Conservation (phyloP, 2,888 invertebrate species). For the Morinoia aosen region DNA sequence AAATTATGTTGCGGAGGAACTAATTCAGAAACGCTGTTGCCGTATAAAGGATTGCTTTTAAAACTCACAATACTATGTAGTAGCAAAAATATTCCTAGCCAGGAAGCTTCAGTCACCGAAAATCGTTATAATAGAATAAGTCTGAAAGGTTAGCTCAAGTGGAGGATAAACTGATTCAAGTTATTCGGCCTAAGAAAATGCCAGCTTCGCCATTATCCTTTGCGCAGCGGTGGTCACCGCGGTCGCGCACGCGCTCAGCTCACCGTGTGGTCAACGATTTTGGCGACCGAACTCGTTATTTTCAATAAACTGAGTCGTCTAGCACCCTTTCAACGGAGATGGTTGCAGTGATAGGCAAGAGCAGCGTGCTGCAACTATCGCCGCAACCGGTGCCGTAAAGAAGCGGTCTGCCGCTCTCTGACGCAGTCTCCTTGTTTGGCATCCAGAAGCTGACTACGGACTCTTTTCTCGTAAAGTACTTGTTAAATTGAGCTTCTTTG, state of each 20-base stretch:
- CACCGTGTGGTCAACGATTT: neutral
- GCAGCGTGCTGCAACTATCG: neutral
- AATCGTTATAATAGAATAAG: neutral
- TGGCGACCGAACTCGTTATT: slow-evolving; percentile 22
- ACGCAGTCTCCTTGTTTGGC: neutral
- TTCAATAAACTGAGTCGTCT: slow-evolving; percentile 34
- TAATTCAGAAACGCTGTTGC: neutral
- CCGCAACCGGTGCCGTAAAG: neutral
- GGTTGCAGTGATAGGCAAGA: slow-evolving; percentile 24
- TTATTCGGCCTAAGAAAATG: neutral
- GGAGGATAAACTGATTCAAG: neutral
- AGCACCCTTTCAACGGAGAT: slow-evolving; percentile 33
- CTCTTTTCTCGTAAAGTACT: neutral
- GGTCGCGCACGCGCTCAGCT: neutral
- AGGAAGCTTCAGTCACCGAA: neutral
- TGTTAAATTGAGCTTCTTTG: neutral
- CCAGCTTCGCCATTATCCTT: neutral
- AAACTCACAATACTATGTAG: neutral
- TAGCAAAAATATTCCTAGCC: neutral
- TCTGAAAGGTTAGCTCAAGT: neutral
- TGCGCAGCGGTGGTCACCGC: neutral
- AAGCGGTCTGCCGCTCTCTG: neutral
- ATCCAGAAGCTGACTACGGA: neutral
- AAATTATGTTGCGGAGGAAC: slow-evolving; percentile 7
- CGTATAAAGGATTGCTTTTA: neutral